Conservation (phyloP, 2,113 vertebrate genomes). For the Otus sunia region DNA sequence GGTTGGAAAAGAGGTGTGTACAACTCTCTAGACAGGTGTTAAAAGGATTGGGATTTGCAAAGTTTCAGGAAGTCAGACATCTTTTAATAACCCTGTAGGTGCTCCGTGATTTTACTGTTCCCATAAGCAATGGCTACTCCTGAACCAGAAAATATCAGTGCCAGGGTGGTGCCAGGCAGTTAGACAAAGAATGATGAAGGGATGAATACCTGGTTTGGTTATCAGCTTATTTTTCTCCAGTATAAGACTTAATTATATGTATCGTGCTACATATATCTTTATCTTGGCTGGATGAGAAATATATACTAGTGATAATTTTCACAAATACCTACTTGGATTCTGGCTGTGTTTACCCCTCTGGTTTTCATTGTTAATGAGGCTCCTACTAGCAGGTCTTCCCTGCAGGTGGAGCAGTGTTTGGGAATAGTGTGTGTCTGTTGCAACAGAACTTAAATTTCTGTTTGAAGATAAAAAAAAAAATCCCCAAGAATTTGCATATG, state of each 20-base stretch:
- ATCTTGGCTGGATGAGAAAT: neutral
- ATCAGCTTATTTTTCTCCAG: neutral
- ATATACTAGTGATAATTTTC: neutral
- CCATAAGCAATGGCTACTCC: neutral
- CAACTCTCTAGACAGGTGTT: neutral
- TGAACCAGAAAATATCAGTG: neutral
- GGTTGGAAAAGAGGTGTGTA: neutral
- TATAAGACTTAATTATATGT: neutral
- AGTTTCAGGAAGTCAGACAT: neutral
- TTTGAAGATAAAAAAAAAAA: neutral
- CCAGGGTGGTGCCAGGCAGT: neutral
- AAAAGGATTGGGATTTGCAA: neutral
- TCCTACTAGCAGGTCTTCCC: neutral
- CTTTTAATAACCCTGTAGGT: neutral
- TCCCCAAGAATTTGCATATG: neutral
- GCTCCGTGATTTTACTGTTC: neutral
- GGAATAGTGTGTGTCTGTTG: neutral
- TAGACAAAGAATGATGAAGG: neutral
- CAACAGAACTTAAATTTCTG: neutral
- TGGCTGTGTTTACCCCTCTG: neutral
- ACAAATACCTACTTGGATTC: neutral
- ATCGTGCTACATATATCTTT: neutral
- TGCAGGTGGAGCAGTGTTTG: neutral
- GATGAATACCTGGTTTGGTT: neutral
- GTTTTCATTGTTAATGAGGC: neutral